A percentile compares a stretch with the other conserved stretches of the same genome.
phyloP scores from a whole-genome alignment of 2,797 vertebrate genomes.

The Pagetopsis macropterus region DNA sequence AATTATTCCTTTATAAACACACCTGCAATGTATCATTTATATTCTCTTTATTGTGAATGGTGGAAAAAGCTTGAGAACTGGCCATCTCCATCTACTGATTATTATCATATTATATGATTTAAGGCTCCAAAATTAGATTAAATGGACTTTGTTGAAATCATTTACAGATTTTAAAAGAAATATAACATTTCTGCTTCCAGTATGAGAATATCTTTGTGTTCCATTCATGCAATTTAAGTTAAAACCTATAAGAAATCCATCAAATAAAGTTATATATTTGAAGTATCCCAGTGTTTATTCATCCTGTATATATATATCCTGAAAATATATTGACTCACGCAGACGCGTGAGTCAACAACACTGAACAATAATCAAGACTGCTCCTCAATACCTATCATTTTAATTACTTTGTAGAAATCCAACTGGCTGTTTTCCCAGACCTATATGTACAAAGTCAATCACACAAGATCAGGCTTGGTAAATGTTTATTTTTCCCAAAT shows the following conservation, averaged over 20 bases:
- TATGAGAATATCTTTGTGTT: background rate
- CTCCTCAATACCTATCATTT: slow-evolving; percentile 68
- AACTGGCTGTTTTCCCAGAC: slow-evolving; percentile 67
- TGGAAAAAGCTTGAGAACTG: background rate
- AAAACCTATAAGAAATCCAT: slow-evolving; percentile 17
- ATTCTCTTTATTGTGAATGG: slow-evolving; percentile 4
- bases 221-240: slow-evolving; percentile 21
- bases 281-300: slow-evolving; percentile 27
- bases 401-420: slow-evolving; percentile 72
- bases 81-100: background rate
- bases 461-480: slow-evolving; percentile 77
- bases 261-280: slow-evolving; percentile 29
- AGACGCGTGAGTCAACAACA: slow-evolving; percentile 29
- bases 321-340: no score
- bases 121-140: slow-evolving; percentile 15
- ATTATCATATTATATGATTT: background rate
- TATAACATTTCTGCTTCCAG: background rate
- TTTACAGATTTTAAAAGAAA: slow-evolving; percentile 7
- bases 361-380: slow-evolving; percentile 50
- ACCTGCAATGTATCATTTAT: background rate
- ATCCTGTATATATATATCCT: no score
- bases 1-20: slow-evolving; percentile 4
- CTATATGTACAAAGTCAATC: slow-evolving; percentile 65
- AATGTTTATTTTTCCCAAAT: slow-evolving; percentile 81
- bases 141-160: background rate